Percentiles rank a stretch among this genome's conserved stretches.
These are phyloP conservation scores for Bradypodion ventrale DNA, from an alignment of 2,797 vertebrate genomes.

Conservation along the genomic window DNA sequence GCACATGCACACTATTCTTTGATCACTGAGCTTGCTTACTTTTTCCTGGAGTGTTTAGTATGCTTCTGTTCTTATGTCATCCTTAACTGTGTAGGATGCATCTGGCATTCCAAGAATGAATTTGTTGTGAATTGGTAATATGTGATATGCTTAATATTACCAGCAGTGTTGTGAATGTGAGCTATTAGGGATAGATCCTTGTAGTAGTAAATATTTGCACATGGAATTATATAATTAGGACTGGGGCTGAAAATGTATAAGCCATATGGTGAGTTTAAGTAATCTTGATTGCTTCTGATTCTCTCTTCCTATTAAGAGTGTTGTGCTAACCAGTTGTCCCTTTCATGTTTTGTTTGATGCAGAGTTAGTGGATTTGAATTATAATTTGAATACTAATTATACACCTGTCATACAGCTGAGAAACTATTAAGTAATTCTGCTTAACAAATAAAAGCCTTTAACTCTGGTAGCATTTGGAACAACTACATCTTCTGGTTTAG, in stretches of 20 bases:
- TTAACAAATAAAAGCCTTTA: background rate
- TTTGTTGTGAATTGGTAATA: background rate
- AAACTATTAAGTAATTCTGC: background rate
- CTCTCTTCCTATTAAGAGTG: too few relatives aligned
- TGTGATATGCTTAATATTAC: background rate
- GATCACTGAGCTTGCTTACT: background rate
- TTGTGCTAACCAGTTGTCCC: background rate
- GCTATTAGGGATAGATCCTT: background rate
- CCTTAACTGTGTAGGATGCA: too few relatives aligned
- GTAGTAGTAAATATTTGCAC: too few relatives aligned
- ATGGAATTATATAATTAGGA: too few relatives aligned
- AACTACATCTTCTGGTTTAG: background rate
- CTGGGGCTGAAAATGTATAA: background rate
- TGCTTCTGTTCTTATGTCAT: too few relatives aligned
- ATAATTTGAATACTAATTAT: slow-evolving; percentile 11
- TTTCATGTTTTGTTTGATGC: background rate
- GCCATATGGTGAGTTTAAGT: background rate
- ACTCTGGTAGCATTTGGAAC: background rate
- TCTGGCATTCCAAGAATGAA: background rate
- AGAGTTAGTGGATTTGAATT: background rate
- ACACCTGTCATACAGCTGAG: background rate
- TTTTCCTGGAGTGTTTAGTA: too few relatives aligned
- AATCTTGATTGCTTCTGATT: background rate
- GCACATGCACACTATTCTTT: too few relatives aligned
- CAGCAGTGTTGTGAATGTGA: background rate